A percentile compares a stretch with the other conserved stretches of the same genome.
Evolutionary conservation across 2,888 invertebrate genomes (phyloP).

Genomic region (Helicoverpa assulta): DNA sequence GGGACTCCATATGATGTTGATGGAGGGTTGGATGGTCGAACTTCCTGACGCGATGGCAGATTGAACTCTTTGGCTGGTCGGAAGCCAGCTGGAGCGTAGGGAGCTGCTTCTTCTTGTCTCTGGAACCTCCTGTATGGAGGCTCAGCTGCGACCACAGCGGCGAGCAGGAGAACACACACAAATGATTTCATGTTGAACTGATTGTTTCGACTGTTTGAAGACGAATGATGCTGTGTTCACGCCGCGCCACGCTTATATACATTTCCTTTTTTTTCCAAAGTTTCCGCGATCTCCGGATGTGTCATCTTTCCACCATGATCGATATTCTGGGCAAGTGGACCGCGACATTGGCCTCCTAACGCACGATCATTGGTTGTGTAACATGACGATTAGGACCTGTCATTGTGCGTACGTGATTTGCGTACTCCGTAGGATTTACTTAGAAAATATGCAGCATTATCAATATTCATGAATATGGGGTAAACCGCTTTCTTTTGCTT

Average conservation of each 20-base stretch:
- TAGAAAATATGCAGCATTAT: constrained; percentile 77
- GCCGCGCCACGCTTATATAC: constrained; percentile 78
- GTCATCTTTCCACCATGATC: constrained; percentile 79
- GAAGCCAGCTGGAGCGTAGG: constrained; percentile 83
- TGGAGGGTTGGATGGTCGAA: constrained; percentile 68
- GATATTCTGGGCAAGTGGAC: constrained; percentile 82
- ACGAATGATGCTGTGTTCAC: constrained; percentile 83
- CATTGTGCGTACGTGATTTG: constrained; percentile 85
- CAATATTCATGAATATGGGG: constrained; percentile 84
- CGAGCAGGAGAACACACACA: constrained; percentile 77
- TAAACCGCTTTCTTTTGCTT: constrained; percentile 69
- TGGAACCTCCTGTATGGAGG: constrained; percentile 80
- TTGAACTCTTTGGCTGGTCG: constrained; percentile 80
- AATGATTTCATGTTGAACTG: constrained; percentile 78
- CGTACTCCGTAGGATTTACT: constrained; percentile 68
- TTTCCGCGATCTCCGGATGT: constrained; percentile 85
- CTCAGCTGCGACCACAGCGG: constrained; percentile 78
- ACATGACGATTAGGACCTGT: constrained; percentile 84
- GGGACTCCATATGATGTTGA: constrained; percentile 82
- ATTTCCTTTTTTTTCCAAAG: constrained; percentile 60
- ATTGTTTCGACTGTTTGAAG: constrained; percentile 73
- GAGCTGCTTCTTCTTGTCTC: constrained; percentile 79
- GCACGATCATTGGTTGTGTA: constrained; percentile 84
- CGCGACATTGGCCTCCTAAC: constrained; percentile 87
- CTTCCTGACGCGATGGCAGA: constrained; percentile 79